Conservation (phyloP, 2,113 vertebrate genomes). For the Trichomycterus rosablanca region DNA sequence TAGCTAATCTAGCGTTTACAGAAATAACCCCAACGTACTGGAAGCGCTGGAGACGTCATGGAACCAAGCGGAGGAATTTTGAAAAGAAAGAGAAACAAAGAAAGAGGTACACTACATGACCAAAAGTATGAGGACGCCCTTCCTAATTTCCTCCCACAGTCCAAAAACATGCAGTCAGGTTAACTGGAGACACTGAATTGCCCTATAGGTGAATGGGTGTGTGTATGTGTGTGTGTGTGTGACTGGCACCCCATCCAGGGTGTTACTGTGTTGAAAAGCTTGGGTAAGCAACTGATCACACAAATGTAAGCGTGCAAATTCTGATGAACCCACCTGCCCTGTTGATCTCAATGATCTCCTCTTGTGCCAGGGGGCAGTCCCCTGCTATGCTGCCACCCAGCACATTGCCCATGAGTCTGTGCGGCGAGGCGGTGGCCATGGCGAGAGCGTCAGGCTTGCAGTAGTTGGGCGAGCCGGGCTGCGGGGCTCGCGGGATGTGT, state of each 20-base stretch:
- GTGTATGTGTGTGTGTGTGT: too few relatives aligned
- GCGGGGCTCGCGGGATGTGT: constrained; percentile 85
- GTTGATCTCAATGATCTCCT: constrained; percentile 82
- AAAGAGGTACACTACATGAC: too few relatives aligned
- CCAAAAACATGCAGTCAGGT: too few relatives aligned
- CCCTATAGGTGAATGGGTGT: too few relatives aligned
- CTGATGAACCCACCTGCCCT: constrained; percentile 73
- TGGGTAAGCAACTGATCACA: too few relatives aligned
- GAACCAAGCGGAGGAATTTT: background rate
- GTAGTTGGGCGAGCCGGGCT: constrained; percentile 84
- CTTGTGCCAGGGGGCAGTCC: constrained; percentile 79
- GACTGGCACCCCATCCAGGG: too few relatives aligned
- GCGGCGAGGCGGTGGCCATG: constrained; percentile 81
- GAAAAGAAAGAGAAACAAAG: background rate
- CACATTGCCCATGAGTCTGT: constrained; percentile 87
- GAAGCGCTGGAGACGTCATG: constrained; percentile 20
- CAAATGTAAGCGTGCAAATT: too few relatives aligned
- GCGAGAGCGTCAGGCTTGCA: constrained; percentile 83
- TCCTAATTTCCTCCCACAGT: too few relatives aligned
- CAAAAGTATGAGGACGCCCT: too few relatives aligned
- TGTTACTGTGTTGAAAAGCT: too few relatives aligned
- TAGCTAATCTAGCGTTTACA: constrained; percentile 43
- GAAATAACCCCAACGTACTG: constrained; percentile 38
- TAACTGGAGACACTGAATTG: too few relatives aligned
- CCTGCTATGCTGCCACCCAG: constrained; percentile 68